Evolutionary conservation across 2,113 vertebrate species (phyloP).

Genomic region (Phaethornis superciliosus): DNA sequence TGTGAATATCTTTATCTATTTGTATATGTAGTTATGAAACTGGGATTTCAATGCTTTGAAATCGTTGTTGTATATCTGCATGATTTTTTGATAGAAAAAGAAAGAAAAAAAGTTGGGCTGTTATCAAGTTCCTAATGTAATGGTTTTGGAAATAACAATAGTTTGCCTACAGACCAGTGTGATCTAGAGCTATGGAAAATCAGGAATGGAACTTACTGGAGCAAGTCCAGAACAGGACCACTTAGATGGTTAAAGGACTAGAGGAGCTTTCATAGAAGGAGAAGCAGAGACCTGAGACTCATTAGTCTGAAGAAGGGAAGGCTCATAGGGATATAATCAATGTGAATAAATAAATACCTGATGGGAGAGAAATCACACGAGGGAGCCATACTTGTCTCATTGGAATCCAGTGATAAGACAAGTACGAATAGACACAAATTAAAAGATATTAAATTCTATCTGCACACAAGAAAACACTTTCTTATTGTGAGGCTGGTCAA

Average conservation of each 20-base stretch:
- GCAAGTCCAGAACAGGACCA: neutral
- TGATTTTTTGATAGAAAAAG: neutral
- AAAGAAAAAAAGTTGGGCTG: rapidly evolving
- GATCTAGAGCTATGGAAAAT: neutral
- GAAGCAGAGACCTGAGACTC: neutral
- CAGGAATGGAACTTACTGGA: neutral
- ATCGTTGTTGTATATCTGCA: neutral
- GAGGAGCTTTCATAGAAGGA: neutral
- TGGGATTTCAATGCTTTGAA: neutral
- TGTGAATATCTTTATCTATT: neutral
- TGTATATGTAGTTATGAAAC: neutral
- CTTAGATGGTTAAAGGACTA: neutral
- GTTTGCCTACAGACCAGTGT: neutral
- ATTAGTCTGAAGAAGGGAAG: neutral
- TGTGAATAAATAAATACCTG: neutral
- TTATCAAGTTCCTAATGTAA: neutral
- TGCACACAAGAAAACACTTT: neutral
- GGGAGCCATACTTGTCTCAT: neutral
- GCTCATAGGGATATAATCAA: neutral
- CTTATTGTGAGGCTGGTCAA: neutral
- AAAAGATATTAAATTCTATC: neutral
- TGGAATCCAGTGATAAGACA: neutral
- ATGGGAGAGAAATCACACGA: neutral
- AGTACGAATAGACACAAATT: neutral
- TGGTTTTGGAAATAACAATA: neutral